Conservation (phyloP, 2,797 vertebrate species). For the Eulemur mongoz region DNA sequence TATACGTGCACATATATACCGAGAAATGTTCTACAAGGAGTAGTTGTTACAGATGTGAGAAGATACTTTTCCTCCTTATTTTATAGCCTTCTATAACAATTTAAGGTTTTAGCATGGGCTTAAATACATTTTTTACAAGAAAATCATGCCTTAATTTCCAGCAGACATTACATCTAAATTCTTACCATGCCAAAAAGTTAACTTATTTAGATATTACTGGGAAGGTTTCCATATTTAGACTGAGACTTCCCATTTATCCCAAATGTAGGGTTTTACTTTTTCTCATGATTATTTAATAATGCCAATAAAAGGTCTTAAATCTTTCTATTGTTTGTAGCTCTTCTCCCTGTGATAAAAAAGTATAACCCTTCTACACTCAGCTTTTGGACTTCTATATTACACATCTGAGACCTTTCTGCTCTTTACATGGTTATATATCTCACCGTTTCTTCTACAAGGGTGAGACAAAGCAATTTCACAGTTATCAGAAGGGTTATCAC, state of each 20-base stretch:
- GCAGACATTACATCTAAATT: not conserved
- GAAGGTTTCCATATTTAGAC: not conserved
- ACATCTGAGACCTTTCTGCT: slow-evolving; percentile 2
- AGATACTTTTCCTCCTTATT: not conserved
- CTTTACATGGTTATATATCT: not conserved
- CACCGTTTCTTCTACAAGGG: not conserved
- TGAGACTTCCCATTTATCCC: not conserved
- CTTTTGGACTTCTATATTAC: not conserved
- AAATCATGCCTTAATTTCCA: not conserved
- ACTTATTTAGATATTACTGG: not conserved
- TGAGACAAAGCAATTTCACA: slow-evolving; percentile 54
- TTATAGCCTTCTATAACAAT: not conserved
- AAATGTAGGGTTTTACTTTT: not conserved
- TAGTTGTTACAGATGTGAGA: not conserved
- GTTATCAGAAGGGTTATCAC: not conserved
- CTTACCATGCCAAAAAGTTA: not conserved
- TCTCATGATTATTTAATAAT: not conserved
- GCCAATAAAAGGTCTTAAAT: not conserved
- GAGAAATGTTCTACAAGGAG: not conserved
- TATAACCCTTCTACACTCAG: not conserved
- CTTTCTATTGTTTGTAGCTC: not conserved
- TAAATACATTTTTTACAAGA: not conserved
- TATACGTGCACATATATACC: not conserved
- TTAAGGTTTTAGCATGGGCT: not conserved
- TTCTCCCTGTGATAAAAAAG: not conserved